These are phyloP conservation scores for Montipora efflorescens DNA, from an alignment of 64 coral and sea anemone species.

Conservation along the genomic window DNA sequence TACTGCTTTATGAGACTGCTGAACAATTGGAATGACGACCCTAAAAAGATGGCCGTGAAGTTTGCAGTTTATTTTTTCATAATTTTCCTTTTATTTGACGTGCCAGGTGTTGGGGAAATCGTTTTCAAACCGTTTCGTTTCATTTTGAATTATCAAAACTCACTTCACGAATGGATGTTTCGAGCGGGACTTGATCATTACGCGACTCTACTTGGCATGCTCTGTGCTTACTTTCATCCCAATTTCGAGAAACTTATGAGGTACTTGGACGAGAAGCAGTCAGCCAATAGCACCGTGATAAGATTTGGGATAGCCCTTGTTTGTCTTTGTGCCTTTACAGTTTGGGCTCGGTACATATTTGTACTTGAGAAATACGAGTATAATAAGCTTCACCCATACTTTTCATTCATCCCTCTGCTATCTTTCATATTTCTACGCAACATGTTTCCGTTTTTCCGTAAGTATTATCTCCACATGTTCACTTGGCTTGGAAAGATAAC, in stretches of 20 bases:
- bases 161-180: constrained; percentile 96
- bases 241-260: constrained; percentile 72
- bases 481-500: constrained; percentile 93
- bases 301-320: constrained; percentile 54
- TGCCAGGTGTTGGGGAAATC: constrained; percentile 73
- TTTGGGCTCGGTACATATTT: constrained; percentile 81
- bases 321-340: constrained; percentile 21
- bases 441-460: constrained; percentile 72
- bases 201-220: constrained; percentile 81
- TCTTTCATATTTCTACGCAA: constrained; percentile 87
- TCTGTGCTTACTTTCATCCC: constrained; percentile 83
- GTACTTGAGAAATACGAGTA: constrained; percentile 82
- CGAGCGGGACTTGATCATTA: constrained; percentile 93
- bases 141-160: constrained; percentile 75
- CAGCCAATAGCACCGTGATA: constrained; percentile 35
- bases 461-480: constrained; percentile 66
- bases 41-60: constrained; percentile 83
- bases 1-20: constrained; percentile 90
- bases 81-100: constrained; percentile 81
- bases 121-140: constrained; percentile 77
- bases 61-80: constrained; percentile 71
- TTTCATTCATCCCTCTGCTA: constrained; percentile 78
- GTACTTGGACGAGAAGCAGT: constrained; percentile 54
- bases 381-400: constrained; percentile 81
- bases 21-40: constrained; percentile 78